Evolutionary conservation across 2,797 vertebrate genomes (phyloP), one percentile per base, ranked within the genome.

Genomic region (Avahi laniger): DNA sequence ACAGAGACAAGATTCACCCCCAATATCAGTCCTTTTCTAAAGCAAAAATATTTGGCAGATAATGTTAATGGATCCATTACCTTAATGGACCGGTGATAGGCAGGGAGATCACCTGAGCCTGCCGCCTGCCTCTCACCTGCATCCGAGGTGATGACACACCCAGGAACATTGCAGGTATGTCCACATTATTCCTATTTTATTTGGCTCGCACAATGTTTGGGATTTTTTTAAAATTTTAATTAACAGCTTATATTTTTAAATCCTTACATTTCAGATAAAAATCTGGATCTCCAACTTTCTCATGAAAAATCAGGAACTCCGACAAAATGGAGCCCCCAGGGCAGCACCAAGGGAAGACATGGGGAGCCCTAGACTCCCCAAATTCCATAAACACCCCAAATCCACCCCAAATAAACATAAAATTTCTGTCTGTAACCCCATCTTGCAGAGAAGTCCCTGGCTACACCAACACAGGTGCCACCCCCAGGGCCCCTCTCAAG

Each of bases 191-290:
- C 15, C 43, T 28, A 7, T 9, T 82, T 52, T 67, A 1, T 43
- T 67, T 57, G 14, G 8, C n/a, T 70, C 69, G 5, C 76, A 70
- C 15, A 38, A 4, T 50, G 5, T n/a, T 67, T 52, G 30, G 12
- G 15, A 7, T 7, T 24, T 35, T 43, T 11, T 13, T 11, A 43
- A 43, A 43, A 33, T 65, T 82, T 91, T 59, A 83, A 70, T 91
- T 93, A 92, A 76, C 4, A 81, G 24, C 15, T 30, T 84, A 5
- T 69, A 94, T 80, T 82, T 97, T n/a, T 35, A 79, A 94, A 86
- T 72, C 46, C 13, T 63, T n/a, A 79, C 67, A 65, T 80, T 93
- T 84, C 43, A 52, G 63, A 80, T 50, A 59, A 94, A 93, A 87
- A 57, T 85, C 22, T 52, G 10, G 33, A 79, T 75, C 88, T 94